Evolutionary conservation across 35 echinoderm and acorn worm genomes (phyloP).

Genomic region (Chiridota heheva): DNA sequence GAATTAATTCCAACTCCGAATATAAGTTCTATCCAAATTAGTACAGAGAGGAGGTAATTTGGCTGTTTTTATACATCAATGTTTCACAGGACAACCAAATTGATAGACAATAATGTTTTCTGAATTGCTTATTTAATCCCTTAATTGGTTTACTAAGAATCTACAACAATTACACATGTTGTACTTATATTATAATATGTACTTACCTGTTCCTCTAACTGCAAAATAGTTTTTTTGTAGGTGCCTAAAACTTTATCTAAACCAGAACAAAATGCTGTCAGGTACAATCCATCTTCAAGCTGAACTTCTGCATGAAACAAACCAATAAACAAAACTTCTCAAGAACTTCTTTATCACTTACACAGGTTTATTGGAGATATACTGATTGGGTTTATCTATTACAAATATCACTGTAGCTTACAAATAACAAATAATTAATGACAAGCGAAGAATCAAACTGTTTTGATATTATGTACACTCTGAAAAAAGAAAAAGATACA

Average conservation of each 20-base stretch:
- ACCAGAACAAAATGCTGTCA: slow-evolving; percentile 74
- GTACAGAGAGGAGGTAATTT: too few relatives aligned
- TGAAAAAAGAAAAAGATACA: not conserved
- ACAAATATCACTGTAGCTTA: not conserved
- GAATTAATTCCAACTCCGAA: too few relatives aligned
- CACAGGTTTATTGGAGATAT: not conserved
- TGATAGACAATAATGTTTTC: too few relatives aligned
- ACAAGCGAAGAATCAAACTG: not conserved
- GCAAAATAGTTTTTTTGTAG: slow-evolving; percentile 63
- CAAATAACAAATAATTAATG: not conserved
- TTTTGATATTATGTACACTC: not conserved
- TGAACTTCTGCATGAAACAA: not conserved
- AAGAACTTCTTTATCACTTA: not conserved
- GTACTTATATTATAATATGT: not conserved
- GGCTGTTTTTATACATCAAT: too few relatives aligned
- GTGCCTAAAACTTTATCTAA: slow-evolving; percentile 60
- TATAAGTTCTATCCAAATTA: too few relatives aligned
- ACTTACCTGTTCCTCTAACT: slow-evolving; percentile 81
- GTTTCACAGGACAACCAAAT: too few relatives aligned
- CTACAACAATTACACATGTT: slow-evolving; percentile 7
- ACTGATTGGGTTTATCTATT: not conserved
- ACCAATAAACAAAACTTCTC: not conserved
- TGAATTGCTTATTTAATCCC: too few relatives aligned
- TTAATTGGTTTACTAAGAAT: too few relatives aligned
- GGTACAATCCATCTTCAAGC: slow-evolving; percentile 76